Conservation (phyloP, 64 coral and sea anemone genomes). For the Acropora tenuis region DNA sequence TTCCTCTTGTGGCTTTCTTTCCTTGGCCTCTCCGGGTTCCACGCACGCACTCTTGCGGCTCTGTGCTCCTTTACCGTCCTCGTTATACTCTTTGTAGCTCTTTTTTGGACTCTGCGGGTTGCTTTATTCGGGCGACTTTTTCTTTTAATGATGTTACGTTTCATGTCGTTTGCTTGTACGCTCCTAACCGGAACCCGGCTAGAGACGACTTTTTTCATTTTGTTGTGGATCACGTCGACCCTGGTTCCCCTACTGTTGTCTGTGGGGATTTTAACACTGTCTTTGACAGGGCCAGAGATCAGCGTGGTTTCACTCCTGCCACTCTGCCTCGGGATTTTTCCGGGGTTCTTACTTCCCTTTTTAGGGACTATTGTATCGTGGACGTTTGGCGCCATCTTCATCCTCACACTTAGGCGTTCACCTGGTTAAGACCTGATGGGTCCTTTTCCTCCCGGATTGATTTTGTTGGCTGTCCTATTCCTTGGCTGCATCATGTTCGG, state of each 20-base stretch:
- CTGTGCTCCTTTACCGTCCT: background rate
- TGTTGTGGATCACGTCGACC: background rate
- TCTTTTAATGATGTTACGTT: background rate
- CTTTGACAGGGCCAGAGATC: background rate
- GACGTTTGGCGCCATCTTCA: background rate
- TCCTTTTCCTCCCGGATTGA: background rate
- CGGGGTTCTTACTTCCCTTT: background rate
- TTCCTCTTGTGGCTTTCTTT: background rate
- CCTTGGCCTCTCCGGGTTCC: background rate
- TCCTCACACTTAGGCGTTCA: background rate
- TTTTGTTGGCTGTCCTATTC: background rate
- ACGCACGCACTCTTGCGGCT: background rate
- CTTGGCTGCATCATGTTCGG: background rate
- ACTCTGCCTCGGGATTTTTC: background rate
- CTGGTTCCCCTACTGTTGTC: background rate
- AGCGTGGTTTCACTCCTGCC: background rate
- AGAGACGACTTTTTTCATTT: background rate
- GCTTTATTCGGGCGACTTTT: background rate
- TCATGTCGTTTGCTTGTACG: background rate
- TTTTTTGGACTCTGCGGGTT: background rate
- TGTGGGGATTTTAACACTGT: slow-evolving; percentile 20
- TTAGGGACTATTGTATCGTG: too few species aligned
- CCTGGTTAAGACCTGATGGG: background rate
- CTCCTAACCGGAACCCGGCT: background rate
- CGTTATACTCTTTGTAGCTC: background rate